These are phyloP conservation scores for Melinaea marsaeus DNA, from an alignment of 2,888 invertebrate species.

Conservation along the genomic window DNA sequence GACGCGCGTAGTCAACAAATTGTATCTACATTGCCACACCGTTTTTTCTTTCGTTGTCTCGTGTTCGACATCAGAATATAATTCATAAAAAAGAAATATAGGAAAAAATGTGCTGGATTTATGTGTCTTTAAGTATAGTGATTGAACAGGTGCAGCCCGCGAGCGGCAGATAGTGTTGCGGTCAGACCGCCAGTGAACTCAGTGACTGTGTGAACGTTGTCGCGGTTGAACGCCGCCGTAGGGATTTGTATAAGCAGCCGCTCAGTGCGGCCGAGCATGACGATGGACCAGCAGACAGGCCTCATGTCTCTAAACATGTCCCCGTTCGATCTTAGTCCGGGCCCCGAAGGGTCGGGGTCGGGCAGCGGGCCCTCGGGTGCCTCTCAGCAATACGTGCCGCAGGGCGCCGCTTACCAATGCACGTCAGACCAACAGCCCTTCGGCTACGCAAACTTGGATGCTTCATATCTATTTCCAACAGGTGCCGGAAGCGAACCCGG, in stretches of 20 bases:
- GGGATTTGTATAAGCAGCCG: constrained; percentile 67
- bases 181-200: constrained; percentile 75
- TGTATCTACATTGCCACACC: constrained; percentile 45
- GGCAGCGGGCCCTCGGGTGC: constrained; percentile 67
- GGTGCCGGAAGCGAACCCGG: constrained; percentile 67
- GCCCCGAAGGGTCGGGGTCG: constrained; percentile 83
- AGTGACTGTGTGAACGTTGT: constrained; percentile 76
- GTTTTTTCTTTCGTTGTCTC: constrained; percentile 42
- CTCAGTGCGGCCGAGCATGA: constrained; percentile 74
- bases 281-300: constrained; percentile 91
- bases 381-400: constrained; percentile 77
- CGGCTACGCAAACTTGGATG: constrained; percentile 79
- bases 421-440: constrained; percentile 72
- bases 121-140: constrained; percentile 68
- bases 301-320: constrained; percentile 93
- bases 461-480: constrained; percentile 83
- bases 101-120: constrained; percentile 75
- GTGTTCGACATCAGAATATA: constrained; percentile 39
- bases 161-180: constrained; percentile 75
- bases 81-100: constrained; percentile 42
- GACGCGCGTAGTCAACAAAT: constrained; percentile 58
- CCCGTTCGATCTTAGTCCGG: constrained; percentile 87
- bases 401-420: constrained; percentile 72
- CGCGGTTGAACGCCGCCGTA: constrained; percentile 73
- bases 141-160: constrained; percentile 74